Evolutionary conservation across 2,797 vertebrate genomes (phyloP).

Genomic region (Pelodytes ibericus): DNA sequence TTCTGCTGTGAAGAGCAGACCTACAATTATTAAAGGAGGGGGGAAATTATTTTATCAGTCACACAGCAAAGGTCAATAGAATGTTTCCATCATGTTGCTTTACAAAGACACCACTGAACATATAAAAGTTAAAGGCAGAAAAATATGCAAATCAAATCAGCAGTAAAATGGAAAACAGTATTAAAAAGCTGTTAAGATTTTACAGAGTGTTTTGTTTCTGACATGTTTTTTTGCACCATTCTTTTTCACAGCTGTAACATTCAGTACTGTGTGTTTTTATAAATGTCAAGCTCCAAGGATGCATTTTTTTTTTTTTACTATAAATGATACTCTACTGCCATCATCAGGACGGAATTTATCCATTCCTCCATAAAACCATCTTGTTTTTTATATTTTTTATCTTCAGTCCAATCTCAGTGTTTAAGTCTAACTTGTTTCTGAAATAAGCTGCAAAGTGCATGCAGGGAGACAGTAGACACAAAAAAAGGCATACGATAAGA

Average conservation of each 20-base stretch:
- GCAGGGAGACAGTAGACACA: not conserved
- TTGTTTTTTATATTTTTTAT: not conserved
- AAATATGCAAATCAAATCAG: constrained; percentile 45
- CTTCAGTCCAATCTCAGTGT: too few relatives aligned
- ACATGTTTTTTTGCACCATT: constrained; percentile 44
- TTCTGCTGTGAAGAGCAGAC: not conserved
- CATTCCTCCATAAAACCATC: not conserved
- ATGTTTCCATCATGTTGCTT: not conserved
- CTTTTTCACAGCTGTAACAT: constrained; percentile 50
- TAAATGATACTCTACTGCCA: constrained; percentile 46
- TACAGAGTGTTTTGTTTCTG: constrained; percentile 46
- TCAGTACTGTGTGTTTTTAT: constrained; percentile 38
- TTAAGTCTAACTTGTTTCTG: too few relatives aligned
- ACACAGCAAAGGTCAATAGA: constrained; percentile 23
- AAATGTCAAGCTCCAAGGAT: constrained; percentile 42
- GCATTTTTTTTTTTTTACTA: constrained; percentile 2
- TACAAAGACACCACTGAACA: constrained; percentile 9
- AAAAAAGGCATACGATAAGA: too few relatives aligned
- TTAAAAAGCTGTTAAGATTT: constrained; percentile 46
- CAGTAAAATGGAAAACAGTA: constrained; percentile 33
- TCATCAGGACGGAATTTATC: too few relatives aligned
- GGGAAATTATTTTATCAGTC: not conserved
- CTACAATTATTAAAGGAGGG: not conserved
- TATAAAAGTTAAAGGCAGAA: constrained; percentile 28
- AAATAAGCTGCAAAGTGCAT: too few relatives aligned